Percentiles rank a stretch among this genome's conserved stretches.
phyloP scores from a whole-genome alignment of 2,888 invertebrate genomes.

The Aethes cnicana region DNA sequence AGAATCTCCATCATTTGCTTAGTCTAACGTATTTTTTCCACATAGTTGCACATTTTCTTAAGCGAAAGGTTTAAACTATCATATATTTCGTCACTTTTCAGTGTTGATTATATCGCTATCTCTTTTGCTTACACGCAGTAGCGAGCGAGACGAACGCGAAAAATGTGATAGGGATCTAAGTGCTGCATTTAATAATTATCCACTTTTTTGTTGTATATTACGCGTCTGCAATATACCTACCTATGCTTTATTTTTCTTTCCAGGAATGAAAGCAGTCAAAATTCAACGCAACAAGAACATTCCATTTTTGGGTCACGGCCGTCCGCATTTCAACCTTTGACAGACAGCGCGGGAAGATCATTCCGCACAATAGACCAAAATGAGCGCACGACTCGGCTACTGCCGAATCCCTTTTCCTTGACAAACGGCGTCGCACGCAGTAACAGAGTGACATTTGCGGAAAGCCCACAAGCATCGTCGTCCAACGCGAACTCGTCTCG shows the following conservation, averaged over 20 bases:
- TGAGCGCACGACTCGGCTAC: conserved; percentile 56
- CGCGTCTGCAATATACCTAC: too few relatives aligned
- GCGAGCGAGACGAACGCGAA: too few relatives aligned
- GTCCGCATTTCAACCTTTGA: conserved; percentile 71
- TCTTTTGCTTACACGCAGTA: too few relatives aligned
- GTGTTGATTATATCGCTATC: too few relatives aligned
- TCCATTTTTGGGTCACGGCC: conserved; percentile 63
- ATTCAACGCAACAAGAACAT: conserved; percentile 49
- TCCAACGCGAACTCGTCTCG: conserved; percentile 56
- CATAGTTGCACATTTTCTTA: too few relatives aligned
- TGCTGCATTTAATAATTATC: too few relatives aligned
- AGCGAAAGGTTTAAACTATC: too few relatives aligned
- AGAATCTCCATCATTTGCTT: too few relatives aligned
- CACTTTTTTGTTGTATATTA: too few relatives aligned
- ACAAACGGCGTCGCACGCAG: conserved; percentile 47
- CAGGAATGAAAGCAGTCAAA: conserved; percentile 48
- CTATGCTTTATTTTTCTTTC: conserved; percentile 38
- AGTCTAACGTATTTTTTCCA: too few relatives aligned
- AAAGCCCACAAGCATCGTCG: conserved; percentile 37
- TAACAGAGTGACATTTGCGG: conserved; percentile 45
- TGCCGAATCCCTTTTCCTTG: conserved; percentile 71
- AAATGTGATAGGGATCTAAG: too few relatives aligned
- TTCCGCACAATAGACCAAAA: conserved; percentile 57
- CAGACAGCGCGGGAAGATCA: conserved; percentile 50
- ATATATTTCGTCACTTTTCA: too few relatives aligned